Evolutionary conservation across 2,888 invertebrate genomes (phyloP).

Genomic region (Euspilapteryx auroguttella): DNA sequence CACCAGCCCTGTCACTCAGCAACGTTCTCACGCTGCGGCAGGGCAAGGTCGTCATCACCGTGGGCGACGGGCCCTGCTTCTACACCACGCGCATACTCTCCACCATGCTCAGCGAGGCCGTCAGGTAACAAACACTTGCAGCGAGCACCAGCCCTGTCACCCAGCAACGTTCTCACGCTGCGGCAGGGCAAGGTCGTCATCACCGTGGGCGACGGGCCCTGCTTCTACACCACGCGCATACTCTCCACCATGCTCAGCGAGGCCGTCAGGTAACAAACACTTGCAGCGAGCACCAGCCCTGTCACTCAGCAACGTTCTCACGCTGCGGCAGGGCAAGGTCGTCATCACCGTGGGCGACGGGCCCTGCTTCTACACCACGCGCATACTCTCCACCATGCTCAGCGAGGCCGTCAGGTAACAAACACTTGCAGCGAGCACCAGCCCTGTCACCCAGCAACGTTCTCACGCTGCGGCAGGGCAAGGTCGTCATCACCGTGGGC

Average conservation of each 20-base stretch:
- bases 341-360: slow-evolving; percentile 99
- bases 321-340: slow-evolving; percentile 96
- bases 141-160: neutral
- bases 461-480: too few relatives aligned
- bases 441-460: neutral
- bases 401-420: slow-evolving; percentile 84
- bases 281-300: neutral
- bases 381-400: slow-evolving; percentile 92
- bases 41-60: slow-evolving; percentile 97
- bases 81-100: slow-evolving; percentile 96
- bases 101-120: slow-evolving; percentile 90
- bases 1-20: slow-evolving; percentile 94
- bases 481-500: slow-evolving; percentile 97
- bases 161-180: too few relatives aligned
- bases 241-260: slow-evolving; percentile 93
- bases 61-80: slow-evolving; percentile 98
- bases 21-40: slow-evolving; percentile 90
- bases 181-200: slow-evolving; percentile 99
- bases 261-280: slow-evolving; percentile 75
- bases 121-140: slow-evolving; percentile 65
- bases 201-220: slow-evolving; percentile 97
- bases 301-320: too few relatives aligned
- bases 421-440: too few relatives aligned
- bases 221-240: slow-evolving; percentile 98
- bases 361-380: slow-evolving; percentile 98